phyloP scores from a whole-genome alignment of 2,888 invertebrate genomes.

The Antitype chi region DNA sequence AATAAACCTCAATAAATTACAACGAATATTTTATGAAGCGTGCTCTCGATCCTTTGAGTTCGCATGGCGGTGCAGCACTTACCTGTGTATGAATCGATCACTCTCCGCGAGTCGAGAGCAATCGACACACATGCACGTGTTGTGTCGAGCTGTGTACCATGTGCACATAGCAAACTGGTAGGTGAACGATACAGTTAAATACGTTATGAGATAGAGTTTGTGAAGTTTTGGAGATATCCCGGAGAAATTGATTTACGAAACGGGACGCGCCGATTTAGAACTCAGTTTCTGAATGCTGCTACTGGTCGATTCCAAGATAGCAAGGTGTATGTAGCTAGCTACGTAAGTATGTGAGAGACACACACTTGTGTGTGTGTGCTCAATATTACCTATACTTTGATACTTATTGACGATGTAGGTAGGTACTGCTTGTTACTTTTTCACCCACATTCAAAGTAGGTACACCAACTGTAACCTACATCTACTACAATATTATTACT shows the following conservation, averaged over 20 bases:
- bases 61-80: constrained; percentile 9
- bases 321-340: neutral
- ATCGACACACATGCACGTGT: neutral
- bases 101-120: constrained; percentile 13
- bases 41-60: constrained; percentile 8
- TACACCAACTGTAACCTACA: neutral
- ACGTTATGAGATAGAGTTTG: neutral
- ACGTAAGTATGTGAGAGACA: no score
- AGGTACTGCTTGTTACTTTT: neutral
- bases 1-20: neutral
- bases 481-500: no score
- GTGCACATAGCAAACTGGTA: neutral
- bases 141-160: constrained; percentile 11
- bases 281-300: neutral
- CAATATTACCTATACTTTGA: neutral
- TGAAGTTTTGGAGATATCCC: neutral
- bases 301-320: neutral
- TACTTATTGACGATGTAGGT: neutral
- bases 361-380: no score
- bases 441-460: neutral
- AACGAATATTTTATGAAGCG: constrained; percentile 18
- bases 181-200: neutral
- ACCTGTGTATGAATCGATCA: constrained; percentile 17
- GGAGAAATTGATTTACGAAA: neutral
- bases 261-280: neutral